Conservation (phyloP, 2,888 invertebrate species). For the Caenorhabditis sp. region DNA sequence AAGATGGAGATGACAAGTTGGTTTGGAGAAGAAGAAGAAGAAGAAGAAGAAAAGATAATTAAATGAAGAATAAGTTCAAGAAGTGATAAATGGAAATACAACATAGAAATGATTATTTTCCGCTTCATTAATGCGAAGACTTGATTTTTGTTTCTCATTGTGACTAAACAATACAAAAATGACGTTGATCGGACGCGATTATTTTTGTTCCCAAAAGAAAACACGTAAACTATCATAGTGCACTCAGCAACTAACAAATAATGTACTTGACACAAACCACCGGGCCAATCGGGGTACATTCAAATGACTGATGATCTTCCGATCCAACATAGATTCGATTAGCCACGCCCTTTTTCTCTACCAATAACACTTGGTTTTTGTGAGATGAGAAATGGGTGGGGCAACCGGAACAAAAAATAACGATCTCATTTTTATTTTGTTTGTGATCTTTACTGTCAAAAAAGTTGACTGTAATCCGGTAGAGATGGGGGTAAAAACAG, state of each 20-base stretch:
- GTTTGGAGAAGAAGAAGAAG: constrained; percentile 1
- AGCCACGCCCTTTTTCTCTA: not conserved
- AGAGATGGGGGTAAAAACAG: not conserved
- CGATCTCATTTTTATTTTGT: not conserved
- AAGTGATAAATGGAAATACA: not conserved
- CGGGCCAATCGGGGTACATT: not conserved
- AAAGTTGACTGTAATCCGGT: not conserved
- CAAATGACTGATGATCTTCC: not conserved
- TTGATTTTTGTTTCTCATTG: not conserved
- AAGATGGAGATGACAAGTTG: constrained; percentile 13
- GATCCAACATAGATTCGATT: not conserved
- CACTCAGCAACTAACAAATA: not conserved
- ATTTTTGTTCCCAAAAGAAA: not conserved
- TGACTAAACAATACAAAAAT: constrained; percentile 1
- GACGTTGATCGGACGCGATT: not conserved
- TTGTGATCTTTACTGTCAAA: not conserved
- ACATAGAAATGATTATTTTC: not conserved
- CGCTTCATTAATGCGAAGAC: not conserved
- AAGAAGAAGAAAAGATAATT: not conserved
- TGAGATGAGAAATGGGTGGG: constrained; percentile 1
- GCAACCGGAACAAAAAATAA: not conserved
- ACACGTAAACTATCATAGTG: not conserved
- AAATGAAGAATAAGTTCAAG: not conserved
- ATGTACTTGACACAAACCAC: not conserved
- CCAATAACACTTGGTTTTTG: not conserved